Percentiles rank a stretch among this genome's conserved stretches.
These are phyloP conservation scores for Belgica antarctica DNA, from an alignment of 2,888 invertebrate species.

Conservation along the genomic window DNA sequence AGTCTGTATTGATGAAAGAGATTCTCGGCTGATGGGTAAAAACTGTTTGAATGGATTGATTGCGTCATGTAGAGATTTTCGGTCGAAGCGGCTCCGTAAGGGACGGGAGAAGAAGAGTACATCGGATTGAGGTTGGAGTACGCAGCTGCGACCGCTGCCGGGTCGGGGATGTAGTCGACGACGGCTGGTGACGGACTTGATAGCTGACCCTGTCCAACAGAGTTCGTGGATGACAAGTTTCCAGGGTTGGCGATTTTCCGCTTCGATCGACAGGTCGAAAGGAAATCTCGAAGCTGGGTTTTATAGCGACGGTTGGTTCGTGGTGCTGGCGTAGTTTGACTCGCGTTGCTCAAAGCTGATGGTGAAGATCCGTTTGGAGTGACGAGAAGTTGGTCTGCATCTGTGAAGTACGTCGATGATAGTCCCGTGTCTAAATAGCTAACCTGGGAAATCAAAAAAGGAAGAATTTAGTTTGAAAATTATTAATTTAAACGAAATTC, in stretches of 20 bases:
- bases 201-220: conserved; percentile 46
- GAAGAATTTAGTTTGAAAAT: conserved; percentile 10
- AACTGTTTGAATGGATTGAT: conserved; percentile 65
- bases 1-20: conserved; percentile 88
- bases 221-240: conserved; percentile 48
- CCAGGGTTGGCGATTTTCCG: conserved; percentile 59
- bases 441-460: conserved; percentile 45
- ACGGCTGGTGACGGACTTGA: conserved; percentile 54
- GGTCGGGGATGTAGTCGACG: conserved; percentile 56
- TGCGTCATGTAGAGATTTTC: conserved; percentile 57
- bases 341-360: conserved; percentile 53
- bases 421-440: conserved; percentile 94
- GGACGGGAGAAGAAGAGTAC: conserved; percentile 73
- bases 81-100: conserved; percentile 66
- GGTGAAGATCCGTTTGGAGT: conserved; percentile 58
- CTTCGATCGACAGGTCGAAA: conserved; percentile 86
- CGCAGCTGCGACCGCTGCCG: conserved; percentile 69
- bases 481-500: background rate
- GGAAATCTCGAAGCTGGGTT: conserved; percentile 86
- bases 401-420: conserved; percentile 86
- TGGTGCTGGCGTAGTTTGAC: conserved; percentile 63
- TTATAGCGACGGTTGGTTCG: conserved; percentile 87
- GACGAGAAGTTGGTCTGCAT: conserved; percentile 72
- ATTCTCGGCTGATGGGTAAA: conserved; percentile 76
- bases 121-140: conserved; percentile 77